Conservation (phyloP, 2,113 vertebrate genomes). For the Pachypanchax playfairii region DNA sequence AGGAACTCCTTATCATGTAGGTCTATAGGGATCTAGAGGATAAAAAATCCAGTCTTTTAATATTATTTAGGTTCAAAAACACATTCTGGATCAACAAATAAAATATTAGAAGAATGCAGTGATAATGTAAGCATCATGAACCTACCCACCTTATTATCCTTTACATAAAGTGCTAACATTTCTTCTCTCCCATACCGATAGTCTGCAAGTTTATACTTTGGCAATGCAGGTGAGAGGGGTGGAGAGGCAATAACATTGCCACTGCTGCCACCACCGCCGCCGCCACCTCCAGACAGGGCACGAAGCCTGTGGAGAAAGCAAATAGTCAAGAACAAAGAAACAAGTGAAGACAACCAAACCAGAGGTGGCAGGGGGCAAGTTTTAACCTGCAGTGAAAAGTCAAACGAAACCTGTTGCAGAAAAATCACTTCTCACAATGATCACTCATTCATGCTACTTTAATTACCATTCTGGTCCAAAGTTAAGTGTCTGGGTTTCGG, state of each 20-base stretch:
- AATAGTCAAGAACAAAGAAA: constrained; percentile 18
- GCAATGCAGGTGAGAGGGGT: constrained; percentile 95
- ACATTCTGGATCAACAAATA: too few relatives aligned
- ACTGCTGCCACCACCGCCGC: constrained; percentile 55
- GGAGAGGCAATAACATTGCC: constrained; percentile 87
- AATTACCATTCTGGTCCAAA: constrained; percentile 99
- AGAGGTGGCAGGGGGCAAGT: constrained; percentile 22
- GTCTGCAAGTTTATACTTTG: constrained; percentile 99
- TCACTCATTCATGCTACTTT: constrained; percentile 1
- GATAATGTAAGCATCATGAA: neutral
- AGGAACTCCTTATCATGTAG: constrained; percentile 98
- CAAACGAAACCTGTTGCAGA: constrained; percentile 38
- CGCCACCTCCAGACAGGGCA: constrained; percentile 92
- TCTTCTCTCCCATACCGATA: constrained; percentile 99
- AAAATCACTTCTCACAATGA: constrained; percentile 5
- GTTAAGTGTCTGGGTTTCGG: constrained; percentile 99
- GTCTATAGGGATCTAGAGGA: constrained; percentile 91
- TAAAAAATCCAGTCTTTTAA: neutral
- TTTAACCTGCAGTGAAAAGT: constrained; percentile 23
- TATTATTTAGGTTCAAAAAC: too few relatives aligned
- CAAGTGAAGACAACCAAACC: constrained; percentile 1
- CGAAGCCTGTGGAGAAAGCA: constrained; percentile 85
- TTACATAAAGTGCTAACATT: constrained; percentile 99
- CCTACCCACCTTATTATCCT: constrained; percentile 92
- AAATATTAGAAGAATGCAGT: neutral